A percentile compares a stretch with the other conserved stretches of the same genome.
phyloP scores from a whole-genome alignment of 1,140 invertebrate species.

The Whitmania pigra region DNA sequence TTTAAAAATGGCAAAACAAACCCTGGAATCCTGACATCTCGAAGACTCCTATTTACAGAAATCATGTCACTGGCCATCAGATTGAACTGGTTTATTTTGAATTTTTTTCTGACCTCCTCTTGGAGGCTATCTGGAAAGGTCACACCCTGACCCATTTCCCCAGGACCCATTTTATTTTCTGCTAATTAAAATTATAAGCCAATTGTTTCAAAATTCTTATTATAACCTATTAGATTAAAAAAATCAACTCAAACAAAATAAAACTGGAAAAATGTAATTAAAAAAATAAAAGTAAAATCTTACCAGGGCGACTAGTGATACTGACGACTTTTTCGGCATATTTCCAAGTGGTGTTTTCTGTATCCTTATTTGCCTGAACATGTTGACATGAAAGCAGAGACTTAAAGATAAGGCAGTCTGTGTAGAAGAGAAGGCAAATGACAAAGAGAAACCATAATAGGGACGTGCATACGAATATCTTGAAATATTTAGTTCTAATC shows the following conservation, averaged over 20 bases:
- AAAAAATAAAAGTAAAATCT: no score
- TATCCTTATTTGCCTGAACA: no score
- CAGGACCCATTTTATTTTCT: conserved; percentile 37
- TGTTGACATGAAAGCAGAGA: no score
- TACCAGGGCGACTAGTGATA: no score
- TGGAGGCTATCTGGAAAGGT: conserved; percentile 70
- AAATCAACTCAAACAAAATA: no score
- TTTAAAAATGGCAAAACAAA: neutral
- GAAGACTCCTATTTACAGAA: conserved; percentile 81
- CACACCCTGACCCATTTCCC: conserved; percentile 79
- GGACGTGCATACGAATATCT: conserved; percentile 82
- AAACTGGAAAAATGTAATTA: no score
- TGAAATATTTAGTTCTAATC: conserved; percentile 50
- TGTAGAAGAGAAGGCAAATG: conserved; percentile 71
- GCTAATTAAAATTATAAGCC: no score
- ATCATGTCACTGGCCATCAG: conserved; percentile 93
- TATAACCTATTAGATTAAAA: no score
- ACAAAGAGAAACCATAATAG: conserved; percentile 87
- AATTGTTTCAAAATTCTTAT: no score
- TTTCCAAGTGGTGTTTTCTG: no score
- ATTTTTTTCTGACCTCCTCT: conserved; percentile 78
- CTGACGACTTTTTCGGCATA: no score
- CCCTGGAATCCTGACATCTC: conserved; percentile 68
- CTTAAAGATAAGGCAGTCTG: conserved; percentile 62
- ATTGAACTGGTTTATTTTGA: conserved; percentile 97